These are phyloP conservation scores for Dermolepida albohirtum DNA, from an alignment of 2,888 invertebrate species.

Conservation along the genomic window DNA sequence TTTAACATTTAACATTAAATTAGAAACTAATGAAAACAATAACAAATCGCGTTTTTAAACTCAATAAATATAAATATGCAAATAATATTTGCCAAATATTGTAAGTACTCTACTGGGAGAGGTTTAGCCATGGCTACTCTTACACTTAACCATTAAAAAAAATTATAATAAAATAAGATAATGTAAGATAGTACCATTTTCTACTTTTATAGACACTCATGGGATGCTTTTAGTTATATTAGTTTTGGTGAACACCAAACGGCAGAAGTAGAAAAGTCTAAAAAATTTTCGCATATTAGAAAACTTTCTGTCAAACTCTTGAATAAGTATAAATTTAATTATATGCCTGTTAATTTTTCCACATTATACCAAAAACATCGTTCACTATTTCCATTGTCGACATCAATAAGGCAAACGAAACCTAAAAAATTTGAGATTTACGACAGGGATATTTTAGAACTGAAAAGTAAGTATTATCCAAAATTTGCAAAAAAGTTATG, in stretches of 20 bases:
- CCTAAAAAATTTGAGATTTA: conserved; percentile 28
- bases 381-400: background rate
- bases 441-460: conserved; percentile 19
- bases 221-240: background rate
- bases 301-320: conserved; percentile 21
- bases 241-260: background rate
- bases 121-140: too few relatives aligned
- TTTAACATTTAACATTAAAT: too few relatives aligned
- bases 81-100: too few relatives aligned
- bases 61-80: too few relatives aligned
- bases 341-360: conserved; percentile 25
- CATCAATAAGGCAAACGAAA: background rate
- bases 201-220: conserved; percentile 1
- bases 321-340: conserved; percentile 31
- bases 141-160: too few relatives aligned
- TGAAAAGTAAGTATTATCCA: conserved; percentile 31
- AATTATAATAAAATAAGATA: too few relatives aligned
- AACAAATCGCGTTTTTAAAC: too few relatives aligned
- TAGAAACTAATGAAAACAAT: too few relatives aligned
- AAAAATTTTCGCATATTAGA: conserved; percentile 12
- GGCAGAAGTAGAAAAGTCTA: background rate
- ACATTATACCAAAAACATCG: conserved; percentile 28
- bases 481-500: conserved; percentile 12
- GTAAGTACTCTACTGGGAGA: too few relatives aligned
- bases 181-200: background rate